Conservation (phyloP, 2,888 invertebrate genomes). For the Netelia fuscicornis region DNA sequence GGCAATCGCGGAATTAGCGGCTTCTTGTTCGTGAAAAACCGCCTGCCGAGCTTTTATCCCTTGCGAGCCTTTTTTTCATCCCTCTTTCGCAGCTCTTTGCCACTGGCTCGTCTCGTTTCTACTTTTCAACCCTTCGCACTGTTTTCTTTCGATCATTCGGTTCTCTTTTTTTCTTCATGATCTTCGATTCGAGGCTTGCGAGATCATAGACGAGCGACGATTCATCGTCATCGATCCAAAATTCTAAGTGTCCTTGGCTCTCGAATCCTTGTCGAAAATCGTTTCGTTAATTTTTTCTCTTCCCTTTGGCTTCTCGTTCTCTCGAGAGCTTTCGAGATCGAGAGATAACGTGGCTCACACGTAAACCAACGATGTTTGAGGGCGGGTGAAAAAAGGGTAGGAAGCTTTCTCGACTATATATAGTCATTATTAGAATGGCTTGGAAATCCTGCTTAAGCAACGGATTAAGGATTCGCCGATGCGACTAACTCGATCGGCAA, state of each 20-base stretch:
- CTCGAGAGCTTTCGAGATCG: neutral
- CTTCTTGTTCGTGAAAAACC: slow-evolving; percentile 71
- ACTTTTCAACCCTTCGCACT: neutral
- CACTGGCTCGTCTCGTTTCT: neutral
- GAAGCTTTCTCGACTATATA: neutral
- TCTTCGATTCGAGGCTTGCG: no score
- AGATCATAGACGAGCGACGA: no score
- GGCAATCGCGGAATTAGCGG: slow-evolving; percentile 78
- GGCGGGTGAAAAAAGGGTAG: slow-evolving; percentile 6
- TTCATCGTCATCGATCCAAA: no score
- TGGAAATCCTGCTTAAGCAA: slow-evolving; percentile 57
- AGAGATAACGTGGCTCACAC: neutral
- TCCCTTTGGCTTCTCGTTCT: neutral
- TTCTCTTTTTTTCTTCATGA: no score
- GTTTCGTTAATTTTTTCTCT: neutral
- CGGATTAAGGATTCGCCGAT: slow-evolving; percentile 65
- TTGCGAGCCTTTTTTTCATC: neutral
- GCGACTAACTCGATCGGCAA: slow-evolving; percentile 67
- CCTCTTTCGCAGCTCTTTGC: no score
- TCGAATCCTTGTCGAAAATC: neutral
- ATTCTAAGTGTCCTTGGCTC: no score
- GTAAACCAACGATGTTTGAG: neutral
- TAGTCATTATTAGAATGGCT: slow-evolving; percentile 27
- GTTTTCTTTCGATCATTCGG: neutral
- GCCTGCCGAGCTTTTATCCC: slow-evolving; percentile 28